A percentile compares a stretch with the other conserved stretches of the same genome.
phyloP scores from a whole-genome alignment of 2,888 invertebrate species.

The Idaea biselata region DNA sequence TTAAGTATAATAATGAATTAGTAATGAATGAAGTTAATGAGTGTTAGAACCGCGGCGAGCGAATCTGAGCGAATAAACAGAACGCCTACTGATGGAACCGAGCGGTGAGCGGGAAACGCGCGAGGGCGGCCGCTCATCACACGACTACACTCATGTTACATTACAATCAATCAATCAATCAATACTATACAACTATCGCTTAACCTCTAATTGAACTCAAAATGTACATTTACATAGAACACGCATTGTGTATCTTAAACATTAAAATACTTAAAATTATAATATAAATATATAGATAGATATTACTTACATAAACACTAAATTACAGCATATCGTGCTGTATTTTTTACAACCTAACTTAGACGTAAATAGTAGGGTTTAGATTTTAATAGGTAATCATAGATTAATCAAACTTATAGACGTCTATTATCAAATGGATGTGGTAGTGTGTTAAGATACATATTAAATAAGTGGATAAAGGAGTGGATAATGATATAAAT shows the following conservation, averaged over 20 bases:
- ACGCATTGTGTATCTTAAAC: conserved; percentile 65
- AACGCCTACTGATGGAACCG: conserved; percentile 40
- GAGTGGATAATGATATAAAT: conserved; percentile 31
- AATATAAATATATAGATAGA: conserved; percentile 76
- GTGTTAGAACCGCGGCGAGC: conserved; percentile 40
- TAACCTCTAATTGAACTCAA: conserved; percentile 68
- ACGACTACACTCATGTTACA: conserved; percentile 27
- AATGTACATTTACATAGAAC: conserved; percentile 74
- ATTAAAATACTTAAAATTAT: conserved; percentile 69
- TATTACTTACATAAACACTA: conserved; percentile 64
- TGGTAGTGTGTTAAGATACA: conserved; percentile 38
- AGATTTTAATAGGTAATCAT: conserved; percentile 49
- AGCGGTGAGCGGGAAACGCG: conserved; percentile 23
- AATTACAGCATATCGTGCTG: conserved; percentile 59
- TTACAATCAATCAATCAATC: conserved; percentile 20
- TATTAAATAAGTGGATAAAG: conserved; percentile 10
- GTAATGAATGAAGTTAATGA: conserved; percentile 13
- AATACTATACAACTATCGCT: conserved; percentile 39
- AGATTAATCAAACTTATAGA: conserved; percentile 49
- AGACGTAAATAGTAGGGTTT: conserved; percentile 68
- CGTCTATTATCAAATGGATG: conserved; percentile 41
- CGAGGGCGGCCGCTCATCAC: conserved; percentile 17
- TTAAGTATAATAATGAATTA: conserved; percentile 6
- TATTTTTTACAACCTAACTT: conserved; percentile 64
- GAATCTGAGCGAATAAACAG: conserved; percentile 72